Evolutionary conservation across 2,113 vertebrate genomes (phyloP).

Genomic region (Manacus vitellinus): DNA sequence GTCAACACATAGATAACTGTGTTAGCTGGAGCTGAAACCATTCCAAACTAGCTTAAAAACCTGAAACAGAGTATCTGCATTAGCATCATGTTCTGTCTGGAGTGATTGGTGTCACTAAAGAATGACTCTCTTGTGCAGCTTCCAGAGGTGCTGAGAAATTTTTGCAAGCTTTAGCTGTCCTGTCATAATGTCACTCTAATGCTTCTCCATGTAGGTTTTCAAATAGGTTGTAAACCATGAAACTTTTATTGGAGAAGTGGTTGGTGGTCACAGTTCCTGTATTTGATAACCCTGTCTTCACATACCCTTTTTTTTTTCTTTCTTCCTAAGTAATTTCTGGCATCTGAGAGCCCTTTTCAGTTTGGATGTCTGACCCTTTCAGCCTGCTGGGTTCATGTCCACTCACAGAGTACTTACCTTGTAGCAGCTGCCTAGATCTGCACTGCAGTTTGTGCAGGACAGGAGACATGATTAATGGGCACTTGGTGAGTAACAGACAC

Average conservation of each 20-base stretch:
- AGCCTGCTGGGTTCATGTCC: neutral
- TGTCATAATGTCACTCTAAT: neutral
- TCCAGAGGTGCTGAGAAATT: neutral
- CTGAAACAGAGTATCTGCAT: neutral
- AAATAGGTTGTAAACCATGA: neutral
- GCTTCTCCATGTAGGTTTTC: neutral
- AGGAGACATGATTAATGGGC: conserved; percentile 20
- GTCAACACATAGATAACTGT: neutral
- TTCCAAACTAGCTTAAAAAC: neutral
- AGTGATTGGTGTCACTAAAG: neutral
- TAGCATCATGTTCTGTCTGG: neutral
- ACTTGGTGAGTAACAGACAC: neutral
- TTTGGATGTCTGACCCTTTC: neutral
- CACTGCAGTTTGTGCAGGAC: neutral
- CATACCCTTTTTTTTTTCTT: rapidly evolving
- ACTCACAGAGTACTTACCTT: neutral
- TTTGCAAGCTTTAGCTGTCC: neutral
- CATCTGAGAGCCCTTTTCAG: neutral
- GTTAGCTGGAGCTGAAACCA: neutral
- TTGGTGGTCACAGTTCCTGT: neutral
- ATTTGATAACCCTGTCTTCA: neutral
- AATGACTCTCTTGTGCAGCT: neutral
- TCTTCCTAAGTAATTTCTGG: neutral
- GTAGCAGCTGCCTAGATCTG: neutral
- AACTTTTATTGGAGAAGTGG: neutral